Base-by-base conservation (phyloP, 2,888 invertebrate genomes). In the Andrena camellia region DNA sequence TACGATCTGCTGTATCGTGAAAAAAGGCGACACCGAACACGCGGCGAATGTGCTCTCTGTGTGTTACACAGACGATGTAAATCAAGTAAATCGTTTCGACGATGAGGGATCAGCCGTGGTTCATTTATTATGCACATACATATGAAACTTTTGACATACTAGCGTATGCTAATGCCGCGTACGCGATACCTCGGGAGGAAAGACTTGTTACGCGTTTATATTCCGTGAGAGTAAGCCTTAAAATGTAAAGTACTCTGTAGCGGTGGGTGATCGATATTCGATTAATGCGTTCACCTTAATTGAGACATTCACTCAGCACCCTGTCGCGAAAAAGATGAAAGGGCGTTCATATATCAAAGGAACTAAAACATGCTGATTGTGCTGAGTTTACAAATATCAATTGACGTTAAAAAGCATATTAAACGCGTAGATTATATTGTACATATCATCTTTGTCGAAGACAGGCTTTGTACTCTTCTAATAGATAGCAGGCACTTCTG, bases 71-170 rank as follows among this genome's bases (percentile, higher is more conserved):
- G 17, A 48, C 72, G 62, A 35, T 63, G 67, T 76, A 74, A 74
- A 86, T 86, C 83, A 80, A 78, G 78, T 71, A 50, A 77, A 75
- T 59, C 73, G 54, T 67, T 71, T 54, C 17, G 60, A 42, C 81
- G 78, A 83, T 64, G 73, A 73, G 57, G 52, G 64, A 86, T 86
- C 75, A 73, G 81, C 75, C 52, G 70, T 29, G 57, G 71, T 74
- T 86, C 67, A 69, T 86, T 86, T 60, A 67, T 81, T 83, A 84
- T 83, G 62, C 84, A 59, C 82, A 59, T 85, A 83, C 81, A 74
- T 83, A 78, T 52, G 77, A 81, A 84, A 89, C 80, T 78, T 81
- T 78, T 78, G 67, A 78, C 60, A 33, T 60, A 78, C 5, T 62
- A 60, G 35, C 29, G 13, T 83, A 86, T 75, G 72, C 54, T 86